Percentiles rank a stretch among this genome's conserved stretches.
phyloP scores from a whole-genome alignment of 2,113 vertebrate species.

The Oophaga pumilio region DNA sequence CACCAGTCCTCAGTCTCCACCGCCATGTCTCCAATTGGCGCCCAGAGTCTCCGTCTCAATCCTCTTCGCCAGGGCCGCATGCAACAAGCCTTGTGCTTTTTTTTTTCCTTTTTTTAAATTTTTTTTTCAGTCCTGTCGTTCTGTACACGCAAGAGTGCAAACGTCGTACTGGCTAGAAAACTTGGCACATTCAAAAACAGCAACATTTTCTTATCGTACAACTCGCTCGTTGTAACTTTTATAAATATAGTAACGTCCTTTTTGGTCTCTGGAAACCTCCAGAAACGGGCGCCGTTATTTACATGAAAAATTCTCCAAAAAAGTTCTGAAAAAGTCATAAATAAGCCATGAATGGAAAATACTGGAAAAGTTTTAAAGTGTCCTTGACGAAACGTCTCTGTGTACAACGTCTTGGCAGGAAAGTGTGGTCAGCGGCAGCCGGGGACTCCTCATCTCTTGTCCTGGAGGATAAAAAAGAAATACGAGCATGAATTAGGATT shows the following conservation, averaged over 20 bases:
- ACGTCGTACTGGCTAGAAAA: conserved; percentile 71
- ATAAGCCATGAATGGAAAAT: conserved; percentile 53
- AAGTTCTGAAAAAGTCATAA: conserved; percentile 49
- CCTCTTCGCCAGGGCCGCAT: conserved; percentile 33
- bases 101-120: conserved; percentile 61
- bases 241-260: conserved; percentile 82
- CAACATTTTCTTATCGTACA: conserved; percentile 67
- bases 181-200: conserved; percentile 80
- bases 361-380: conserved; percentile 55
- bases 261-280: conserved; percentile 3
- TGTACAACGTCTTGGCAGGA: conserved; percentile 4
- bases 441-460: conserved; percentile 50
- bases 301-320: conserved; percentile 37
- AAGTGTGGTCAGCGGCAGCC: not conserved
- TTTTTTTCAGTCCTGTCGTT: conserved; percentile 69
- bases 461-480: not conserved
- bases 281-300: conserved; percentile 48
- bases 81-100: conserved; percentile 77
- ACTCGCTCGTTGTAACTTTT: conserved; percentile 66
- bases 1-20: not conserved
- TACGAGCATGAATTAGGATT: too few relatives aligned
- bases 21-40: not conserved
- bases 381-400: conserved; percentile 43
- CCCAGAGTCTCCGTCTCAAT: not conserved
- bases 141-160: conserved; percentile 76